phyloP scores from a whole-genome alignment of 2,888 invertebrate genomes.

The Heteromurus nitidus region DNA sequence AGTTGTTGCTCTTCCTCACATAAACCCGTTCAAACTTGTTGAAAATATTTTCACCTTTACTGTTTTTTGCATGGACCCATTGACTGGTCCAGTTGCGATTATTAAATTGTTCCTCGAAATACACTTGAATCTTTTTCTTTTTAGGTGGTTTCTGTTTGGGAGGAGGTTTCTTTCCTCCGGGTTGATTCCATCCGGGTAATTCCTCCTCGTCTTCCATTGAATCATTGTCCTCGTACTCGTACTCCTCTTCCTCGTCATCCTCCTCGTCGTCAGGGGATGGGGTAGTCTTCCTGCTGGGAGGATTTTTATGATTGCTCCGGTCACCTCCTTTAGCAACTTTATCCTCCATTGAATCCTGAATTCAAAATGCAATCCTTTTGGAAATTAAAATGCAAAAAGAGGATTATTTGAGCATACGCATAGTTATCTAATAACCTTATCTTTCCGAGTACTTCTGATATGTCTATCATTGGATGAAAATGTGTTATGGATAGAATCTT shows the following conservation, averaged over 20 bases:
- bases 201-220: constrained; percentile 20
- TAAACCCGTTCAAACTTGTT: constrained; percentile 58
- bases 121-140: no score
- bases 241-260: constrained; percentile 27
- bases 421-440: no score
- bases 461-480: no score
- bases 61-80: constrained; percentile 45
- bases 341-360: no score
- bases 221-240: constrained; percentile 7
- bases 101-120: constrained; percentile 55
- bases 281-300: not conserved
- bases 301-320: not conserved
- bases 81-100: constrained; percentile 42
- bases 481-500: no score
- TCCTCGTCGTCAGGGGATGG: not conserved
- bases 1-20: constrained; percentile 50
- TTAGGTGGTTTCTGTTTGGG: no score
- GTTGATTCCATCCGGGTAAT: constrained; percentile 8
- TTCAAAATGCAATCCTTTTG: no score
- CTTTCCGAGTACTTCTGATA: no score
- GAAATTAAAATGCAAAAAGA: no score
- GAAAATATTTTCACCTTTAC: constrained; percentile 34
- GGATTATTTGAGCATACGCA: no score
- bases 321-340: not conserved
- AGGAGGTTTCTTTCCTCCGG: constrained; percentile 31